Base-by-base conservation (phyloP, 2,888 invertebrate species). In the Scaeva pyrastri region DNA sequence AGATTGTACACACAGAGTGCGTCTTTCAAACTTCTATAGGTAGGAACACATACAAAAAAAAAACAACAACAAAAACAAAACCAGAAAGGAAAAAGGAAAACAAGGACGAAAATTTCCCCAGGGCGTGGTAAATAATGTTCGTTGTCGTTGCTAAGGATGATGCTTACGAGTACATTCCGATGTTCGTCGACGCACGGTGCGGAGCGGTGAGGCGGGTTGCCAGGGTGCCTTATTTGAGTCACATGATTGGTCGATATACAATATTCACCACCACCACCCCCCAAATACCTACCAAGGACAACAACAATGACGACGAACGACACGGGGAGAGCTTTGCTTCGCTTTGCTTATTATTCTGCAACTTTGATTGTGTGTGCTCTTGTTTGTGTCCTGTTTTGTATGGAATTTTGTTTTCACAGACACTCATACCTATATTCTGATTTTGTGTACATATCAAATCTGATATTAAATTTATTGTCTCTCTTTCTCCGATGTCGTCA, bases 81-180 rank as follows among this genome's bases (percentile, higher is more conserved):
- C 19, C 7, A 14, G 2, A 45, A 62, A 19, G 19, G 4, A 36
- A 52, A 68, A 68, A 55, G 4, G 2, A 21, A 31, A 70, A 74
- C 70, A 75, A 85, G 80, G 68, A 81, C 68, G 58, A 72, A 81
- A 76, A 81, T 85, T 85, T 85, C 85, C 81, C 85, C 81, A 85
- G 85, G 85, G 85, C 85, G 85, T 85, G 85, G 85, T 85, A 81
- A 81, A 85, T 85, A 85, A 85, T 76, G 62, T 66, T 66, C 64
- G 64, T 76, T 81, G 26, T 77, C 73, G 85, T 85, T 85, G 85
- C 80, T 68, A 85, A 80, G 84, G 84, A 85, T 83, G 83, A 83
- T 85, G 84, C 80, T 75, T 76, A 41, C 39, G 68, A 68, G 68
- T n/a, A 68, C 72, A 85, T 60, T 85, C 75, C 39, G 55, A 31